Evolutionary conservation across 2,113 vertebrate genomes (phyloP), one percentile per base, ranked within the genome.

Genomic region (Ochotona princeps): DNA sequence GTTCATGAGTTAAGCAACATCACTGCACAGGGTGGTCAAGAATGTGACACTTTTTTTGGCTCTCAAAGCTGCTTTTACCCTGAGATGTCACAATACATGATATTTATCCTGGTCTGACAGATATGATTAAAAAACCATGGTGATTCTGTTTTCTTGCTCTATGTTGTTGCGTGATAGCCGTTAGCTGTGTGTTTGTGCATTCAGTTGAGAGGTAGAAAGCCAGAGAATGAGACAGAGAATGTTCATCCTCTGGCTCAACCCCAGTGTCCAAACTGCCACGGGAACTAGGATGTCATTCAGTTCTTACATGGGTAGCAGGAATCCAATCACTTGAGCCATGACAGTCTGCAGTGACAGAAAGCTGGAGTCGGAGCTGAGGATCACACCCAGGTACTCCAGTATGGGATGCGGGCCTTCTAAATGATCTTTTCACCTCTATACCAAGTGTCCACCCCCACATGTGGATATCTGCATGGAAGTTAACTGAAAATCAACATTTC

Each of bases 401-500:
- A 20, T 57, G 54, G 54, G 54, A 57, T 57, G 54, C 15, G 54
- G 54, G 17, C 54, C 14, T 57, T 7, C 18, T 57, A 20, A 44
- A 44, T 44, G 38, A 44, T 6, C 38, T 44, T 44, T 6, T 44
- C 38, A 57, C 18, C 54, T 57, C 54, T 57, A 57, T 15, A 18
- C 54, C 54, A 57, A 57, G 18, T 57, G 54, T 57, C 54, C 18
- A 18, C 15, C 54, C 13, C 54, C 18, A 74, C 15, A 8, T 14
- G 14, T 69, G 8, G 26, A 13, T 86, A 44, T 69, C 85, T 76
- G 89, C 54, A 32, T 38, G 44, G 26, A 74, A 88, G 80, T 18
- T 26, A 70, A 63, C 11, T 76, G 47, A 91, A 94, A 84, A 84
- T 11, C 81, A 87, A 80, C 83, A 87, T 74, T 63, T 76, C n/a